These are phyloP conservation scores for Prunella strophiata DNA, from an alignment of 2,797 vertebrate species.

Conservation along the genomic window DNA sequence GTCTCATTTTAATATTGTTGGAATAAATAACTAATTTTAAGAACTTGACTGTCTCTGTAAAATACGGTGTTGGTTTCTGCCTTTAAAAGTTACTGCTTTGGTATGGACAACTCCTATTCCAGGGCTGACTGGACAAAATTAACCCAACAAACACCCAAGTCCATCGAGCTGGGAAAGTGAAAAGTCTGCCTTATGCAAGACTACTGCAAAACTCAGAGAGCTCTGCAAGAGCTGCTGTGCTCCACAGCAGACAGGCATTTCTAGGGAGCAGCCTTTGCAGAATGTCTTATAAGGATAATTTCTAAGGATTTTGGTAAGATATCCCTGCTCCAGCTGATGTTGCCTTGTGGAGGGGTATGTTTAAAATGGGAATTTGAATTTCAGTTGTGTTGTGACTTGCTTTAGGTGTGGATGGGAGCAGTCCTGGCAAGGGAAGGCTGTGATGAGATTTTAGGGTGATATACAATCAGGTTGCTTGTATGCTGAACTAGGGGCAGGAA, in stretches of 20 bases:
- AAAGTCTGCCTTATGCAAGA: slow-evolving; percentile 4
- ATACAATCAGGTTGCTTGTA: neutral
- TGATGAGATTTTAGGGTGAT: slow-evolving; percentile 1
- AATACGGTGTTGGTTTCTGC: slow-evolving; percentile 61
- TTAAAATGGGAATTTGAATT: neutral
- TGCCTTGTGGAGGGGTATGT: neutral
- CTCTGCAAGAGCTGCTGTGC: neutral
- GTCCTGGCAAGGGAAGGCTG: neutral
- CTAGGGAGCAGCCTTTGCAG: neutral
- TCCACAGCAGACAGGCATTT: neutral
- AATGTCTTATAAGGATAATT: neutral
- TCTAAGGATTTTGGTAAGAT: neutral
- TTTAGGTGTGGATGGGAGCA: neutral
- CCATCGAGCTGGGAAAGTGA: neutral
- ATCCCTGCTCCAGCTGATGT: neutral
- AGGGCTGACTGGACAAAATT: neutral
- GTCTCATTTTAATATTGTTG: slow-evolving; percentile 62
- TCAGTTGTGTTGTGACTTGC: neutral
- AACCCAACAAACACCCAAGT: neutral
- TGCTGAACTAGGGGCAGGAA: slow-evolving; percentile 5
- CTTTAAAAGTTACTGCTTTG: slow-evolving; percentile 29
- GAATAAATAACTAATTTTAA: slow-evolving; percentile 61
- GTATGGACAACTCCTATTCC: neutral
- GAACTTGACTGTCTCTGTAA: slow-evolving; percentile 58
- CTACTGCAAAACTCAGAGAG: neutral